Evolutionary conservation across 2,888 invertebrate species (phyloP).

Genomic region (Minunthozetes semirufus): DNA sequence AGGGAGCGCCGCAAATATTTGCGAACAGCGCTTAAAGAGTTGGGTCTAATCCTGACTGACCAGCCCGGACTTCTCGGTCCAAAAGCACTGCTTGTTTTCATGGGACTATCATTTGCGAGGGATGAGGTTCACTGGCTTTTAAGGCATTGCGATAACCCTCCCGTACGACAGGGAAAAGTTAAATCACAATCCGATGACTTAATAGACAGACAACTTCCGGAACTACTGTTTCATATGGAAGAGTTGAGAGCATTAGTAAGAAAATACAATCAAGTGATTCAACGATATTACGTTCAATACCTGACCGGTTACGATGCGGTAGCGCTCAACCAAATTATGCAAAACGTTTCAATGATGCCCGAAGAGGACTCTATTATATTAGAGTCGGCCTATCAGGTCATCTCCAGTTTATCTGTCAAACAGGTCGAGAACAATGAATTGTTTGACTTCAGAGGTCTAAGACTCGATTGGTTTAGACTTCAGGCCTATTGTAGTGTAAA

Average conservation of each 20-base stretch:
- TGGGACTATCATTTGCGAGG: slow-evolving; percentile 87
- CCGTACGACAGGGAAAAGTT: slow-evolving; percentile 66
- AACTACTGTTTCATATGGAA: slow-evolving; percentile 95
- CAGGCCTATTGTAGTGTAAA: slow-evolving; percentile 76
- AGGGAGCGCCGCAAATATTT: slow-evolving; percentile 92
- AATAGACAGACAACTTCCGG: slow-evolving; percentile 89
- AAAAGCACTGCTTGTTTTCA: slow-evolving; percentile 90
- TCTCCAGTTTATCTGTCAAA: slow-evolving; percentile 75
- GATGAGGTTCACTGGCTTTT: slow-evolving; percentile 96
- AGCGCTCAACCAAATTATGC: slow-evolving; percentile 66
- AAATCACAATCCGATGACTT: slow-evolving; percentile 71
- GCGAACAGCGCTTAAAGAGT: slow-evolving; percentile 86
- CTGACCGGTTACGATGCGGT: slow-evolving; percentile 92
- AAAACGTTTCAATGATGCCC: slow-evolving; percentile 52
- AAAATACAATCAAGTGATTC: slow-evolving; percentile 93
- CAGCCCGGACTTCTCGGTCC: slow-evolving; percentile 96
- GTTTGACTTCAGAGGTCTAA: slow-evolving; percentile 89
- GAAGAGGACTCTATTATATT: slow-evolving; percentile 93
- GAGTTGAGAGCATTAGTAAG: slow-evolving; percentile 82
- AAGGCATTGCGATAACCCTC: slow-evolving; percentile 92
- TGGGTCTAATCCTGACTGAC: slow-evolving; percentile 89
- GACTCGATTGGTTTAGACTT: slow-evolving; percentile 94
- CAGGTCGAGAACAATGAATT: slow-evolving; percentile 94
- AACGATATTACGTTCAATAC: slow-evolving; percentile 95
- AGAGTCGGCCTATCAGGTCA: slow-evolving; percentile 81